Evolutionary conservation across 1,140 invertebrate genomes (phyloP).

Genomic region (Papilio xuthus): DNA sequence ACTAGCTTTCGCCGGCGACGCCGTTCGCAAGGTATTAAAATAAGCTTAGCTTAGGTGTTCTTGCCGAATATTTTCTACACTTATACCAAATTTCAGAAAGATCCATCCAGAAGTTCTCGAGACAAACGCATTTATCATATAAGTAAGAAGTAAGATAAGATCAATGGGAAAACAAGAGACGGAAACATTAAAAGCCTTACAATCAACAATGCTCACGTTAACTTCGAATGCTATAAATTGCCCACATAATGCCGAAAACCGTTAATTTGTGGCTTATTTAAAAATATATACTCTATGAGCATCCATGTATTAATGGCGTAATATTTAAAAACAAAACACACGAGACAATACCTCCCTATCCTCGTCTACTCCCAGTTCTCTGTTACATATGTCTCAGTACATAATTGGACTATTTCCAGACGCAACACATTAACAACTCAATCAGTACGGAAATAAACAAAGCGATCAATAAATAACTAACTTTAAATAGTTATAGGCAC

Average conservation of each 20-base stretch:
- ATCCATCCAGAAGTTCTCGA: too few relatives aligned
- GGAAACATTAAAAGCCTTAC: not conserved
- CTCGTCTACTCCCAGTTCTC: not conserved
- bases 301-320: not conserved
- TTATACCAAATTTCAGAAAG: too few relatives aligned
- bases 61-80: too few relatives aligned
- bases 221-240: not conserved
- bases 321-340: not conserved
- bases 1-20: too few relatives aligned
- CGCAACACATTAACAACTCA: constrained; percentile 30
- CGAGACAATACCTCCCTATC: not conserved
- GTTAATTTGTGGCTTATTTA: not conserved
- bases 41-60: too few relatives aligned
- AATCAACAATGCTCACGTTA: not conserved
- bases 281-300: not conserved
- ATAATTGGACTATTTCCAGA: constrained; percentile 24
- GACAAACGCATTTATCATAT: too few relatives aligned
- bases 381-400: not conserved
- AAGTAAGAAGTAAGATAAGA: too few relatives aligned
- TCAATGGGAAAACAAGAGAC: too few relatives aligned
- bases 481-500: constrained; percentile 19
- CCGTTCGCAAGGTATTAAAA: too few relatives aligned
- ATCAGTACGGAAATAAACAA: constrained; percentile 22
- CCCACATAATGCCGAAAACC: not conserved
- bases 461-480: constrained; percentile 12